These are phyloP conservation scores for Marronus borbonicus DNA, from an alignment of 2,888 invertebrate species.

Conservation along the genomic window DNA sequence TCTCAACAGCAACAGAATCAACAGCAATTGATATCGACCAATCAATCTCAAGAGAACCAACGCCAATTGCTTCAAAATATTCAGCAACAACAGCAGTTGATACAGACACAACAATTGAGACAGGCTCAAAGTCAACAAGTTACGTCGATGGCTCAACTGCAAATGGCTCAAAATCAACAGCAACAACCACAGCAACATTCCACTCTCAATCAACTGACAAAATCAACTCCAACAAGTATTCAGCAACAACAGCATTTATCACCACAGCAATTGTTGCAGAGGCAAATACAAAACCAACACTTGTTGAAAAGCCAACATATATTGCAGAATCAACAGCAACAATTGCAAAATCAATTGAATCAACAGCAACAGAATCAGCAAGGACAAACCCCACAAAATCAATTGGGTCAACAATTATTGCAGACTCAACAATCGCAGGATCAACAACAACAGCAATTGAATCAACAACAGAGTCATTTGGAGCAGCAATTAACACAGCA, in stretches of 20 bases:
- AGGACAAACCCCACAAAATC: slow-evolving; percentile 53
- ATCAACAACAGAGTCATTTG: slow-evolving; percentile 46
- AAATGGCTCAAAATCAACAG: slow-evolving; percentile 53
- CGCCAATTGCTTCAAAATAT: slow-evolving; percentile 64
- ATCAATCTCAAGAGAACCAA: slow-evolving; percentile 62
- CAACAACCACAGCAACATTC: slow-evolving; percentile 51
- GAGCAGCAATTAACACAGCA: slow-evolving; percentile 37
- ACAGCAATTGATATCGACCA: slow-evolving; percentile 56
- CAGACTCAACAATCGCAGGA: slow-evolving; percentile 55
- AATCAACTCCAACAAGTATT: slow-evolving; percentile 16
- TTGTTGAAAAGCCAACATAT: slow-evolving; percentile 61
- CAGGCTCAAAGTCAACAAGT: slow-evolving; percentile 51
- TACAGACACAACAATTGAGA: slow-evolving; percentile 56
- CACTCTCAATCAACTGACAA: slow-evolving; percentile 48
- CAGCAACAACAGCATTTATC: slow-evolving; percentile 51
- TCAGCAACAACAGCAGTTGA: slow-evolving; percentile 57
- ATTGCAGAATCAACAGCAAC: slow-evolving; percentile 66
- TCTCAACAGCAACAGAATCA: slow-evolving; percentile 61
- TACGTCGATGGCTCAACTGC: slow-evolving; percentile 55
- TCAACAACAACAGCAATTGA: slow-evolving; percentile 31
- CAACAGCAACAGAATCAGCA: slow-evolving; percentile 56
- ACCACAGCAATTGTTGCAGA: slow-evolving; percentile 49
- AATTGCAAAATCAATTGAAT: slow-evolving; percentile 55
- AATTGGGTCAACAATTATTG: slow-evolving; percentile 51
- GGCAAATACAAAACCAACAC: slow-evolving; percentile 7